These are phyloP conservation scores for Seira ritae DNA, from an alignment of 2,888 invertebrate genomes.

Conservation along the genomic window DNA sequence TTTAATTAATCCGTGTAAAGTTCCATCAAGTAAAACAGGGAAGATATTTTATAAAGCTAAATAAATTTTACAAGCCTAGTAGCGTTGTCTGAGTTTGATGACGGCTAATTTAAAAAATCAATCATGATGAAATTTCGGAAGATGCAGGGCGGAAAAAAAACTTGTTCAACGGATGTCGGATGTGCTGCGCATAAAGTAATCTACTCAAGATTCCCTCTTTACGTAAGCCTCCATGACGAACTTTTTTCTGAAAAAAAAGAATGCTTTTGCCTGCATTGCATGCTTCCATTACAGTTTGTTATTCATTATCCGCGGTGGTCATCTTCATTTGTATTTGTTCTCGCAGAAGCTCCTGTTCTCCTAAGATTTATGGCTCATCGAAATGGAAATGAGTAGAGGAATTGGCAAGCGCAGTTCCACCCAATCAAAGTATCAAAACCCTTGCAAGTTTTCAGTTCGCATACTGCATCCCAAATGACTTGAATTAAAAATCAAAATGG, in stretches of 20 bases:
- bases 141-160: conserved; percentile 7
- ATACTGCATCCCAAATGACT: conserved; percentile 12
- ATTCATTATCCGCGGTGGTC: background rate
- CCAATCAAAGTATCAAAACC: background rate
- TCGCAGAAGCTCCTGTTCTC: background rate
- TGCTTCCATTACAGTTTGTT: too few relatives aligned
- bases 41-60: background rate
- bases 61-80: background rate
- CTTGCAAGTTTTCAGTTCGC: background rate
- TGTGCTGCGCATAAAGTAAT: conserved; percentile 10
- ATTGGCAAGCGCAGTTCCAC: background rate
- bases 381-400: background rate
- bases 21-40: background rate
- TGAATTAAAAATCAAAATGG: background rate
- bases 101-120: conserved; percentile 28
- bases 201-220: background rate
- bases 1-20: background rate
- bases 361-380: background rate
- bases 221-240: too few relatives aligned
- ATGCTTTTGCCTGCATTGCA: too few relatives aligned
- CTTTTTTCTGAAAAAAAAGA: too few relatives aligned
- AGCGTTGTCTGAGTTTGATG: background rate
- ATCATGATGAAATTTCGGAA: conserved; percentile 29
- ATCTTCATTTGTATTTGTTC: conserved; percentile 13
- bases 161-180: conserved; percentile 19